Conservation (phyloP, 2,888 invertebrate genomes). For the Mesorhabditis belari region DNA sequence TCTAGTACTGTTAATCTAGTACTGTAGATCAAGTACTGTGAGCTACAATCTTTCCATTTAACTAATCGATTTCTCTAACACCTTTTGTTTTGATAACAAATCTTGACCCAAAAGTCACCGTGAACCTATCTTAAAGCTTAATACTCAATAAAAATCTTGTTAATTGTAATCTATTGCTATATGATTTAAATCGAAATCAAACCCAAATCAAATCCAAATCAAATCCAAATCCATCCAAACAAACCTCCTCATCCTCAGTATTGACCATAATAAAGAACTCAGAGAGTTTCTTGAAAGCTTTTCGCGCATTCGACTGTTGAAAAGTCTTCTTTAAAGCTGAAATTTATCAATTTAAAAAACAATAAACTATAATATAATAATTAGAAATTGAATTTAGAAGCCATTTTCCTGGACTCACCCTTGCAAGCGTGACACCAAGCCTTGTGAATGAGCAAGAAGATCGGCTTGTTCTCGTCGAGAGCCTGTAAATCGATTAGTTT, state of each 20-base stretch:
- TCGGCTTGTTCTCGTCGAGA: conserved; percentile 52
- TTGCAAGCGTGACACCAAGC: conserved; percentile 59
- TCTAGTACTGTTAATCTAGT: too few relatives aligned
- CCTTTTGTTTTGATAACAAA: too few relatives aligned
- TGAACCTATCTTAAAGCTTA: too few relatives aligned
- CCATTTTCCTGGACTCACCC: conserved; percentile 39
- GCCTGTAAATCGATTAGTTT: too few relatives aligned
- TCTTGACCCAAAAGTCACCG: too few relatives aligned
- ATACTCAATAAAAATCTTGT: too few relatives aligned
- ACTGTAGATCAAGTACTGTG: too few relatives aligned
- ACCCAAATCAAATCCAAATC: neutral
- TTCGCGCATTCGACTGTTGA: conserved; percentile 52
- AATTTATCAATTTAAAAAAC: conserved; percentile 2
- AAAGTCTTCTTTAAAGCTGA: conserved; percentile 50
- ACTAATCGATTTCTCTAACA: too few relatives aligned
- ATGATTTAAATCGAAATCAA: too few relatives aligned
- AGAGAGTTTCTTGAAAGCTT: conserved; percentile 49
- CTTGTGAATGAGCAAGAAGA: conserved; percentile 58
- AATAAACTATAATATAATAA: neutral
- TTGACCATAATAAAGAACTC: conserved; percentile 56
- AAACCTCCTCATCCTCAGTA: conserved; percentile 56
- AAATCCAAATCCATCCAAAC: too few relatives aligned
- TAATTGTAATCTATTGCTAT: too few relatives aligned
- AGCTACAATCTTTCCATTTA: too few relatives aligned
- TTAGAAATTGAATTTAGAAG: neutral